phyloP scores from a whole-genome alignment of 2,888 invertebrate genomes.

The Empis livida region DNA sequence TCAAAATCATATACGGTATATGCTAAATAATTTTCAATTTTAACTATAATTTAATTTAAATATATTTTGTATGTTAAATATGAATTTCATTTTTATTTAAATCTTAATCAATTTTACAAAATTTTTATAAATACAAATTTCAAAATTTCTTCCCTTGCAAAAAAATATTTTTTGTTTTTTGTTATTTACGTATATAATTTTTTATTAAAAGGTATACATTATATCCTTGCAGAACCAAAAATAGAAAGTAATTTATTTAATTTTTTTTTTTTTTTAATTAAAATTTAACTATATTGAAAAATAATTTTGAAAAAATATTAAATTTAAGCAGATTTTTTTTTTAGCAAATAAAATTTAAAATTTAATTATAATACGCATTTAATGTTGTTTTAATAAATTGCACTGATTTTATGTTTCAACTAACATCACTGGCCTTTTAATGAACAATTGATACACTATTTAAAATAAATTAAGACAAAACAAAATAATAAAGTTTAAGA shows the following conservation, averaged over 20 bases:
- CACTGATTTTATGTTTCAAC: slow-evolving; percentile 2
- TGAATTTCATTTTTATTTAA: slow-evolving; percentile 2
- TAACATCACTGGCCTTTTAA: slow-evolving; percentile 7
- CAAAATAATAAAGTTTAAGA: too few relatives aligned
- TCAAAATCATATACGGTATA: neutral
- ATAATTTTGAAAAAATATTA: too few relatives aligned
- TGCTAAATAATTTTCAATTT: neutral
- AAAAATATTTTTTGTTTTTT: neutral
- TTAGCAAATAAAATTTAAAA: too few relatives aligned
- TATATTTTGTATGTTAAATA: slow-evolving; percentile 1
- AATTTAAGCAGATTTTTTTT: too few relatives aligned
- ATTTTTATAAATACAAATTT: neutral
- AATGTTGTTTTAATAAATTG: slow-evolving; percentile 1
- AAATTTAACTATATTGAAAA: too few relatives aligned
- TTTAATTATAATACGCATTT: too few relatives aligned
- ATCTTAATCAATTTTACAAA: neutral
- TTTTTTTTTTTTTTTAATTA: slow-evolving; percentile 1
- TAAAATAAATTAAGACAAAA: slow-evolving; percentile 1
- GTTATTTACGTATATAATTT: too few relatives aligned
- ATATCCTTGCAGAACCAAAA: slow-evolving; percentile 8
- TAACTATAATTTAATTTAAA: neutral
- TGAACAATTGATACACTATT: slow-evolving; percentile 20
- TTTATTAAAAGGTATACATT: slow-evolving; percentile 10
- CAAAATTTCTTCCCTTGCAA: neutral
- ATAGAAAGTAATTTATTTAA: neutral